Base-by-base conservation (phyloP, 37 sponge, comb jelly and placozoan genomes). In the Bolinopsis microptera region DNA sequence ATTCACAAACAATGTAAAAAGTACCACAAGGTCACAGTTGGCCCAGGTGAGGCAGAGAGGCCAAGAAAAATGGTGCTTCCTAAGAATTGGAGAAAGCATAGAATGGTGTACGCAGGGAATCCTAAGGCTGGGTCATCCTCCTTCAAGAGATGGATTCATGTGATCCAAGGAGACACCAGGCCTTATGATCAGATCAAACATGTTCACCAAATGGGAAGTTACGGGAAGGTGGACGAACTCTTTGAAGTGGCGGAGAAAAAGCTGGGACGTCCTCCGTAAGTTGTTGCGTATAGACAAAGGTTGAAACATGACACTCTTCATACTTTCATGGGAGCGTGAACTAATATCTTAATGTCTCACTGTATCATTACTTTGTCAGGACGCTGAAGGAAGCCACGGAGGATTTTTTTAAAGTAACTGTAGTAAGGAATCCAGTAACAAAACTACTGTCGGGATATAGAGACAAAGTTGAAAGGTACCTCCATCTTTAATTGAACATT, bases 41-140 rank as follows among this genome's bases (percentile, higher is more conserved):
- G 13, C 5, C 61, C 61, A 18, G 80, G 80, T 2, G 37, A 77
- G 18, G 37, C 32, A 27, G 21, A 34, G 33, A 77, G 33, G 36
- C 27, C 80, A 32, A 28, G 80, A 32, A 27, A 32, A 9, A 77
- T 77, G 36, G 35, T 77, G 2, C 9, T 77, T 5, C 80, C 80
- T 1, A 77, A 77, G 21, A 77, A 77, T 32, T 77, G 80, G 80
- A 27, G 32, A 32, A 3, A 86, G 2, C 30, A 86, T 48, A 38
- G 3, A 3, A 40, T 86, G 8, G 23, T 86, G 30, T 86, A 86
- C 61, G 41, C 90, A 13, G 39, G 90, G 37, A 86, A 86, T 27
- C 90, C 90, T 38, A 86, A 86, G 30, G n/a, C 90, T 13, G 90
- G 90, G 21, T 86, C 90, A 25, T 36, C 90, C n/a, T 86, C 90